Conservation (phyloP, 37 sponge, comb jelly and placozoan species). For the Eunapius fragilis region DNA sequence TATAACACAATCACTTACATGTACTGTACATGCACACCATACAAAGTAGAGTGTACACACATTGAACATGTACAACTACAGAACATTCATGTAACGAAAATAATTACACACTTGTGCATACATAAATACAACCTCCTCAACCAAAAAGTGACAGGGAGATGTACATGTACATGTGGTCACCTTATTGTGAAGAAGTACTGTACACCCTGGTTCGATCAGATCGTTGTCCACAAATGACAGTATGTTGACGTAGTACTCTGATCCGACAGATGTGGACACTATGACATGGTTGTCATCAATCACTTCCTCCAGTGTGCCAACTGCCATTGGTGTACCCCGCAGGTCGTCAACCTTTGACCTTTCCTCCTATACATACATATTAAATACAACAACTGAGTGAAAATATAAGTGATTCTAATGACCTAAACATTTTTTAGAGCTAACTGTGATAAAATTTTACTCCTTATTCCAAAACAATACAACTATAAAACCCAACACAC, state of each 20-base stretch:
- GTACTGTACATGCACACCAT: background rate
- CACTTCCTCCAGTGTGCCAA: conserved; percentile 98
- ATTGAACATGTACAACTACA: conserved; percentile 11
- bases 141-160: too few relatives aligned
- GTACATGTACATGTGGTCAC: conserved; percentile 12
- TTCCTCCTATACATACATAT: conserved; percentile 78
- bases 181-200: conserved; percentile 97
- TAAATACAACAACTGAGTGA: too few relatives aligned
- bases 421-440: too few relatives aligned
- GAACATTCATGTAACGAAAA: background rate
- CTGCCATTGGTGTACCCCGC: conserved; percentile 97
- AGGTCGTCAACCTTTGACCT: conserved; percentile 96
- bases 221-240: conserved; percentile 99
- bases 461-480: too few relatives aligned
- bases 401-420: too few relatives aligned
- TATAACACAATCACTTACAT: too few relatives aligned
- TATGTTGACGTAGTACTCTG: conserved; percentile 98
- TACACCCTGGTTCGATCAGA: conserved; percentile 97
- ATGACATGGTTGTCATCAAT: conserved; percentile 99
- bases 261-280: conserved; percentile 96
- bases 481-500: conserved; percentile 24
- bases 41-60: too few relatives aligned
- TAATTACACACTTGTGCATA: background rate
- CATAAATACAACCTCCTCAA: too few relatives aligned
- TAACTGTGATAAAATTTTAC: too few relatives aligned